These are phyloP conservation scores for Taurulus bubalis DNA, from an alignment of 2,113 vertebrate species.

Conservation along the genomic window DNA sequence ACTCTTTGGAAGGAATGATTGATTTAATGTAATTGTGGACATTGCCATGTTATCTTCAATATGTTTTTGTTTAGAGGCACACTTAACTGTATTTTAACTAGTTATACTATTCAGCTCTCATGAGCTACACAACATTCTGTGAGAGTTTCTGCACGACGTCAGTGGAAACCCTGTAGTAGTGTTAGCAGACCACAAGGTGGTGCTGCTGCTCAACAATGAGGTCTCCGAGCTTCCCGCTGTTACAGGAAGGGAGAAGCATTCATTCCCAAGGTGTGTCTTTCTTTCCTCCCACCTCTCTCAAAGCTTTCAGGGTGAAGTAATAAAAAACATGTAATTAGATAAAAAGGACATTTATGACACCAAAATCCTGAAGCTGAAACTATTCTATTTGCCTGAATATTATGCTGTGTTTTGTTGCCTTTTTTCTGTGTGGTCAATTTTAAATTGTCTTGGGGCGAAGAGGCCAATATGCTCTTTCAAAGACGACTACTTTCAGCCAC, in stretches of 20 bases:
- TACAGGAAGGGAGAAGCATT: not conserved
- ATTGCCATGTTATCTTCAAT: not conserved
- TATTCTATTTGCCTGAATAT: not conserved
- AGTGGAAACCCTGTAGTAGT: not conserved
- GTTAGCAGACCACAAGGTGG: not conserved
- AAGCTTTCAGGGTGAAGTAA: not conserved
- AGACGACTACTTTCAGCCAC: not conserved
- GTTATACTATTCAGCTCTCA: not conserved
- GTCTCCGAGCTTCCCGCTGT: not conserved
- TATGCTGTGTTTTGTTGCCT: not conserved
- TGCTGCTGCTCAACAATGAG: not conserved
- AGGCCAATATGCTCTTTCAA: not conserved
- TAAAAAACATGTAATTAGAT: not conserved
- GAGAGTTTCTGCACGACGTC: not conserved
- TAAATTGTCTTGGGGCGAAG: not conserved
- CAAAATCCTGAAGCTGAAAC: not conserved
- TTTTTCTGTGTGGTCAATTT: not conserved
- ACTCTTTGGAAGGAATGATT: not conserved
- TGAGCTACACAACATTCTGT: not conserved
- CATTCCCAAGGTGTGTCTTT: not conserved
- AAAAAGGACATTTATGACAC: not conserved
- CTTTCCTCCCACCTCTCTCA: not conserved
- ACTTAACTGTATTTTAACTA: not conserved
- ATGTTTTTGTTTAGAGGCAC: not conserved
- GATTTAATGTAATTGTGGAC: not conserved